These are phyloP conservation scores for Drosophila conformis DNA, from an alignment of 2,888 invertebrate genomes.

Conservation along the genomic window DNA sequence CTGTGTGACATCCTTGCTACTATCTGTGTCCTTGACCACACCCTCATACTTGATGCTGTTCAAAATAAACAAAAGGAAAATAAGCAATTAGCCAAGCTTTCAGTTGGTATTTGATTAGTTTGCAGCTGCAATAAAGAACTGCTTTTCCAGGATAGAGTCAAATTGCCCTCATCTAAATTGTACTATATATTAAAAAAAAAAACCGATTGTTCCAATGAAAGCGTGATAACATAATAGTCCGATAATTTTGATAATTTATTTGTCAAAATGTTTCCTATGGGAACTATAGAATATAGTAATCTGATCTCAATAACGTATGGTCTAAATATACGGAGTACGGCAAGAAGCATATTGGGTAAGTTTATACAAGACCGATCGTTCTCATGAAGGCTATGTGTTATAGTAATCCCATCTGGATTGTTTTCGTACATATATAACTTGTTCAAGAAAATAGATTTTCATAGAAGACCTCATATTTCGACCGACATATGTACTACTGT, in stretches of 20 bases:
- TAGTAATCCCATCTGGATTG: not conserved
- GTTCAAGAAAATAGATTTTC: too few relatives aligned
- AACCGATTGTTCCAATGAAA: not conserved
- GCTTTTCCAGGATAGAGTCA: too few relatives aligned
- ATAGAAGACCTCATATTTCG: too few relatives aligned
- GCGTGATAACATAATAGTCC: not conserved
- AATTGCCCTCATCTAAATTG: too few relatives aligned
- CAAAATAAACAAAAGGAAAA: not conserved
- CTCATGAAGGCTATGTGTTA: not conserved
- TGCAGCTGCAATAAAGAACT: not conserved
- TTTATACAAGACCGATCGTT: not conserved
- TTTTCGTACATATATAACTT: not conserved
- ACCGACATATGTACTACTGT: not conserved
- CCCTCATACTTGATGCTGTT: conserved; percentile 95
- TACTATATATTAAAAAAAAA: not conserved
- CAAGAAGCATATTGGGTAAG: too few relatives aligned
- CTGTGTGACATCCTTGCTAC: conserved; percentile 92
- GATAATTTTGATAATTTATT: not conserved
- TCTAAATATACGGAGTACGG: too few relatives aligned
- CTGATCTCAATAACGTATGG: too few relatives aligned
- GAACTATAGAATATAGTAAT: too few relatives aligned
- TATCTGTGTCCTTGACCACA: conserved; percentile 90
- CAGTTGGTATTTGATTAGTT: not conserved
- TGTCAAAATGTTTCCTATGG: not conserved
- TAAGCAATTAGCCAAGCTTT: not conserved